These are phyloP conservation scores for Forbesichthys papilliferus DNA, from an alignment of 2,113 vertebrate genomes.

Conservation along the genomic window DNA sequence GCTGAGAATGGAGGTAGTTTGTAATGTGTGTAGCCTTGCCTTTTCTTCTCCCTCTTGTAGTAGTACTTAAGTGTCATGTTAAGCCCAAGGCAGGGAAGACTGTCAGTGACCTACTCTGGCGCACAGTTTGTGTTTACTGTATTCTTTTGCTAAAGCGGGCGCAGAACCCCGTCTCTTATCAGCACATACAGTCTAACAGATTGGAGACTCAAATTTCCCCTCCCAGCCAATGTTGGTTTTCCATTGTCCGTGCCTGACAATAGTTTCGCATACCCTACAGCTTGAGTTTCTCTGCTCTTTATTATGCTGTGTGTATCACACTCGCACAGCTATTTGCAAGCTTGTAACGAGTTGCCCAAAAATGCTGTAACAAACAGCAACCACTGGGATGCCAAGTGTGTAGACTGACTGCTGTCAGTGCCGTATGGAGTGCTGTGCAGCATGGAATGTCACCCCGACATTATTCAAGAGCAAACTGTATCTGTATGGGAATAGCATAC, in stretches of 20 bases:
- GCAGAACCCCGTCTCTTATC: constrained; percentile 84
- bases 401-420: constrained; percentile 16
- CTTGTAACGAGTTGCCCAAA: constrained; percentile 76
- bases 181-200: constrained; percentile 86
- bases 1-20: constrained; percentile 78
- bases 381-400: constrained; percentile 53
- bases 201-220: constrained; percentile 90
- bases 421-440: constrained; percentile 12
- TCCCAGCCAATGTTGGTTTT: constrained; percentile 84
- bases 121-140: constrained; percentile 87
- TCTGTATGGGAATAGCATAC: too few species aligned
- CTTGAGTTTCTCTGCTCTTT: constrained; percentile 85
- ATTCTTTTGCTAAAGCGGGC: constrained; percentile 77
- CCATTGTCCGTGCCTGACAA: constrained; percentile 83
- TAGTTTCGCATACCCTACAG: constrained; percentile 81
- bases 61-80: constrained; percentile 88
- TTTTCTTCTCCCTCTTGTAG: constrained; percentile 82
- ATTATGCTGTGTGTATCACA: constrained; percentile 76
- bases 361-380: constrained; percentile 60
- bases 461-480: too few species aligned
- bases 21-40: constrained; percentile 76
- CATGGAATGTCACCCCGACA: too few species aligned
- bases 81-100: constrained; percentile 82
- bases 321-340: constrained; percentile 77
- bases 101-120: constrained; percentile 82